Evolutionary conservation across 1,140 invertebrate species (phyloP).

Genomic region (Leptopilina clavipes): DNA sequence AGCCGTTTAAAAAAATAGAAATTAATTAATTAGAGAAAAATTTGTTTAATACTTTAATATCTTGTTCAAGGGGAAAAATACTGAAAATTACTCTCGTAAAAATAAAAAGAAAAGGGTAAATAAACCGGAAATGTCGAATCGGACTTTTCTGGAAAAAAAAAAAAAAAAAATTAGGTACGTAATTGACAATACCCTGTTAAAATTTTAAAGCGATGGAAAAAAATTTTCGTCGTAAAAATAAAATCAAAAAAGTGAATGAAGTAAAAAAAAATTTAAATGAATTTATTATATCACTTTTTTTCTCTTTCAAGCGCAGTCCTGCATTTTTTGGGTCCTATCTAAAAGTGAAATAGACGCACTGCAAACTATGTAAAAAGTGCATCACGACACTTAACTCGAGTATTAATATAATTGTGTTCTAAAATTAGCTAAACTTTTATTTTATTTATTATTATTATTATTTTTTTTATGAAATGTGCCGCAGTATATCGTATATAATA

Average conservation of each 20-base stretch:
- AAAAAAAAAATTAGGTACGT: no score
- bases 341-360: slow-evolving; percentile 10
- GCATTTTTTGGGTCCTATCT: slow-evolving; percentile 29
- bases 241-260: no score
- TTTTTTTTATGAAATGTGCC: slow-evolving; percentile 29
- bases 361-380: slow-evolving; percentile 24
- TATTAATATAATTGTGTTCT: slow-evolving; percentile 6
- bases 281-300: not conserved
- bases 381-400: slow-evolving; percentile 20
- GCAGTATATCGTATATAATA: not conserved
- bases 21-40: no score
- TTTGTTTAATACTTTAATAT: no score
- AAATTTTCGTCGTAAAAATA: no score
- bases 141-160: no score
- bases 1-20: no score
- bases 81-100: no score
- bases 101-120: no score
- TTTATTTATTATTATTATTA: not conserved
- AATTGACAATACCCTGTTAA: not conserved
- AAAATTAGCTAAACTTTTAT: slow-evolving; percentile 24
- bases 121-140: no score
- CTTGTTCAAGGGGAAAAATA: no score
- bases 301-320: not conserved
- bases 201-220: no score
- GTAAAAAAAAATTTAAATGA: not conserved